phyloP scores from a whole-genome alignment of 2,888 invertebrate genomes.

The Carabus problematicus region DNA sequence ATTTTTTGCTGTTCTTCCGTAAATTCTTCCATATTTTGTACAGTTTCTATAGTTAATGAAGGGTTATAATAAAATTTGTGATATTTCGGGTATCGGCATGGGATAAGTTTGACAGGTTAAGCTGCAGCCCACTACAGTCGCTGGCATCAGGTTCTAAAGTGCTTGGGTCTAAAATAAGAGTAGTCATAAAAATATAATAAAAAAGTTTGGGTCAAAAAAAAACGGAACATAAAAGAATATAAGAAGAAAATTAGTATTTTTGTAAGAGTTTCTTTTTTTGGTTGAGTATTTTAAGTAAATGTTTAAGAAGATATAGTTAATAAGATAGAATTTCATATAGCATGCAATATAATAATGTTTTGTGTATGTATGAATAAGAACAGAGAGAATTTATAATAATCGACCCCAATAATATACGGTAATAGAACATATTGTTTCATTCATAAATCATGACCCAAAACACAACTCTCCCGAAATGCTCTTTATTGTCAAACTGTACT shows the following conservation, averaged over 20 bases:
- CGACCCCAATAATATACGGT: not conserved
- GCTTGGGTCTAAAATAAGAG: constrained; percentile 24
- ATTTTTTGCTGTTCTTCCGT: constrained; percentile 69
- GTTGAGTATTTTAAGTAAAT: constrained; percentile 4
- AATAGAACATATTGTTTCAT: not conserved
- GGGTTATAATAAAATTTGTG: constrained; percentile 5
- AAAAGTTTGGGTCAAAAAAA: too few species aligned
- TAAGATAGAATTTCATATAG: too few species aligned
- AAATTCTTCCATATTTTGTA: constrained; percentile 52
- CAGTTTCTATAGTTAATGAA: not conserved
- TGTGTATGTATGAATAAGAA: too few species aligned
- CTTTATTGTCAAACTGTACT: constrained; percentile 61
- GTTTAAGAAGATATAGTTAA: too few species aligned
- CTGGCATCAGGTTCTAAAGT: constrained; percentile 31
- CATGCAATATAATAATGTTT: too few species aligned
- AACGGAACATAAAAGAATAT: too few species aligned
- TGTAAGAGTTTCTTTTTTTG: too few species aligned
- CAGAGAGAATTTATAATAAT: not conserved
- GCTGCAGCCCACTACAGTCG: constrained; percentile 1
- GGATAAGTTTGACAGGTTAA: constrained; percentile 26
- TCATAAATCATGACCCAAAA: constrained; percentile 44
- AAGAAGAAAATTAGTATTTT: too few species aligned
- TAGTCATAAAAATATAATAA: not conserved
- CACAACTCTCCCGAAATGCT: constrained; percentile 58
- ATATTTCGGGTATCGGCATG: constrained; percentile 19